These are phyloP conservation scores for Autographa gamma DNA, from an alignment of 2,888 invertebrate genomes.

Conservation along the genomic window DNA sequence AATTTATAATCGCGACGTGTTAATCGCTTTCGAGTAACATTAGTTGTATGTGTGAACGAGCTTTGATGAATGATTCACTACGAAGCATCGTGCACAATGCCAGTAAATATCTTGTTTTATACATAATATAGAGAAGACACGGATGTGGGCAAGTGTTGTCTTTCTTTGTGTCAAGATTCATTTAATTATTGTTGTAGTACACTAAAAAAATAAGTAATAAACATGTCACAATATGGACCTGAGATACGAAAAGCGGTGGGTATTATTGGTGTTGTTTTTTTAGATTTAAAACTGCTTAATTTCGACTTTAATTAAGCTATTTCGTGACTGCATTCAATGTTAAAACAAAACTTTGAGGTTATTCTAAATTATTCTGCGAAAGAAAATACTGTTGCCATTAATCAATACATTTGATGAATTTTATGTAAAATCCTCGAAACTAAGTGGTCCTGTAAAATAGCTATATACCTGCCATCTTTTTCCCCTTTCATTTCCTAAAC, in stretches of 20 bases:
- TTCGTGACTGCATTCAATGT: background rate
- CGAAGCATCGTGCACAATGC: background rate
- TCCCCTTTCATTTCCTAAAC: conserved; percentile 12
- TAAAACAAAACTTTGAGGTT: background rate
- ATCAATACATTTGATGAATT: too few species aligned
- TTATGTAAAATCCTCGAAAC: too few species aligned
- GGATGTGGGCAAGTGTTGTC: background rate
- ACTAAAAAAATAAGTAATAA: too few species aligned
- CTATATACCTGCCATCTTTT: background rate
- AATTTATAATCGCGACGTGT: conserved; percentile 11
- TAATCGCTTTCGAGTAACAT: conserved; percentile 10
- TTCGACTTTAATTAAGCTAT: background rate
- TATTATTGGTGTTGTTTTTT: too few species aligned
- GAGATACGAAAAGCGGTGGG: too few species aligned
- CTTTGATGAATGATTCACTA: conserved; percentile 14
- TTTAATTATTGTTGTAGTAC: too few species aligned
- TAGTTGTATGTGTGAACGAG: conserved; percentile 1
- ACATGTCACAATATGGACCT: too few species aligned
- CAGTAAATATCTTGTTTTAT: background rate
- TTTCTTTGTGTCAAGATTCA: background rate
- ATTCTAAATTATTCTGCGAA: background rate
- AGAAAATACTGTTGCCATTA: too few species aligned
- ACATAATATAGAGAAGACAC: background rate
- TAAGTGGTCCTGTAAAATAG: too few species aligned
- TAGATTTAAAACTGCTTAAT: too few species aligned